Conservation (phyloP, 2,797 vertebrate genomes). For the Parambassis ranga region DNA sequence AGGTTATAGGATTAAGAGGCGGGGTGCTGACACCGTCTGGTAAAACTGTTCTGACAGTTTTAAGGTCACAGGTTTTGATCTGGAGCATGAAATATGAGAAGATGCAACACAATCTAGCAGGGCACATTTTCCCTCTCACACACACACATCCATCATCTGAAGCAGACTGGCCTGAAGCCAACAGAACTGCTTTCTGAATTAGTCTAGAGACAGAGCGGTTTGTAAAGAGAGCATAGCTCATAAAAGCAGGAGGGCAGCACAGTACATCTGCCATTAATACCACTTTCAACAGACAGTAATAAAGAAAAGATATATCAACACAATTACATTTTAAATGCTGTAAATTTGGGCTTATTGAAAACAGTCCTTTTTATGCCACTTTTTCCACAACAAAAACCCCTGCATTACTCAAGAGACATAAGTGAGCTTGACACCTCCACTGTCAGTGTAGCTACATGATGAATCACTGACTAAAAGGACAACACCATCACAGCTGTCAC, state of each 20-base stretch:
- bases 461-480: background rate
- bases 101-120: conserved; percentile 23
- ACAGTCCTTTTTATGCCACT: no score
- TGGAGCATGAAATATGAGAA: conserved; percentile 41
- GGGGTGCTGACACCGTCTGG: conserved; percentile 3
- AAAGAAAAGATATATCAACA: background rate
- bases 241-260: background rate
- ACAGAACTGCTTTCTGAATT: conserved; percentile 13
- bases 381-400: background rate
- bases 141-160: conserved; percentile 1
- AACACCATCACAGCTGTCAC: background rate
- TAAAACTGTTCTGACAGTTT: conserved; percentile 25
- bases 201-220: background rate
- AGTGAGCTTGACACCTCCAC: background rate
- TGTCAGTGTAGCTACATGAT: background rate
- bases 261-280: background rate
- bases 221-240: background rate
- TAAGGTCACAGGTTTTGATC: conserved; percentile 39
- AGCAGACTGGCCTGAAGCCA: conserved; percentile 14
- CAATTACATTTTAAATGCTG: background rate
- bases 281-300: background rate
- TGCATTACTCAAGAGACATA: background rate
- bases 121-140: background rate
- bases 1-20: conserved; percentile 10
- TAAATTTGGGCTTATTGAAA: no score